Evolutionary conservation across 2,888 invertebrate species (phyloP).

Genomic region (Melieria omissa): DNA sequence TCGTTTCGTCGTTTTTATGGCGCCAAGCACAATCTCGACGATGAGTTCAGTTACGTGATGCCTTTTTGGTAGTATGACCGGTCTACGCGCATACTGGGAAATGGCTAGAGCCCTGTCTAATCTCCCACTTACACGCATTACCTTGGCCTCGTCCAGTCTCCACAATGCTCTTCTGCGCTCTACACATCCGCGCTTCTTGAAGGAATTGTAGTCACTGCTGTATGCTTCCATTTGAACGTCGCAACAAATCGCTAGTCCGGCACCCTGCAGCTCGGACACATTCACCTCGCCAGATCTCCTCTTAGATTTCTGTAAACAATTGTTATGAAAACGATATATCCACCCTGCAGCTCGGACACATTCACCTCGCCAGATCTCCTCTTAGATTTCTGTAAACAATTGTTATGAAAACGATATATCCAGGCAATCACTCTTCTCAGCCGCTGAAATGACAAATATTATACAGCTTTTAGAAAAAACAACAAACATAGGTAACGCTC

Average conservation of each 20-base stretch:
- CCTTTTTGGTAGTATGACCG: not conserved
- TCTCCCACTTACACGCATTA: not conserved
- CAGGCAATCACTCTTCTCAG: conserved; percentile 22
- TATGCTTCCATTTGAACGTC: conserved; percentile 28
- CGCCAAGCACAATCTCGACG: not conserved
- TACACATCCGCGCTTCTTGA: not conserved
- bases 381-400: too few species aligned
- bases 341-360: too few species aligned
- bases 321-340: too few species aligned
- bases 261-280: conserved; percentile 11
- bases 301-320: not conserved
- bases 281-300: not conserved
- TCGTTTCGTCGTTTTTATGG: conserved; percentile 10
- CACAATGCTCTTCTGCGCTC: not conserved
- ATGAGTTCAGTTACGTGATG: not conserved
- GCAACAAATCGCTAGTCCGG: conserved; percentile 22
- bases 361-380: too few species aligned
- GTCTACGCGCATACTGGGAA: not conserved
- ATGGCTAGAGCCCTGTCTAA: not conserved
- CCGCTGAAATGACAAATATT: conserved; percentile 21
- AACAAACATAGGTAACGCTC: conserved; percentile 9
- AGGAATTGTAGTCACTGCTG: conserved; percentile 20
- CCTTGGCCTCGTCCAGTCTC: not conserved
- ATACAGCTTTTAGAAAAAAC: not conserved
- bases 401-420: conserved; percentile 24